These are phyloP conservation scores for Ommatoiulus sabulosus DNA, from an alignment of 2,888 invertebrate genomes.

Conservation along the genomic window DNA sequence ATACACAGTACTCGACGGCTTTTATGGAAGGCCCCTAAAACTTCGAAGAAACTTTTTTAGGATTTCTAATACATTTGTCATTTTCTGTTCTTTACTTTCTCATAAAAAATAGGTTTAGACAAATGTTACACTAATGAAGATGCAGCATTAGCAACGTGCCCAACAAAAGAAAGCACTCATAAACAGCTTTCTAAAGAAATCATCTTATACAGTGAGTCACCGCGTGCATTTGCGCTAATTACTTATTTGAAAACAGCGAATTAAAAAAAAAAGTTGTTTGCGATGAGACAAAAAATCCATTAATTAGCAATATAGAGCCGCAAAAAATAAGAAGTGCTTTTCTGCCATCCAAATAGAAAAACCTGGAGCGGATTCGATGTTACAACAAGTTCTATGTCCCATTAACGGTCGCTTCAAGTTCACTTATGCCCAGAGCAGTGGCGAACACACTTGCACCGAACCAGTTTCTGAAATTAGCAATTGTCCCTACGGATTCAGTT, in stretches of 20 bases:
- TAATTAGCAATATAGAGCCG: neutral
- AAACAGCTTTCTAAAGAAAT: conserved; percentile 68
- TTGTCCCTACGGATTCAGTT: conserved; percentile 74
- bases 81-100: conserved; percentile 20
- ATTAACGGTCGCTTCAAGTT: conserved; percentile 75
- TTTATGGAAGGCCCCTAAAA: neutral
- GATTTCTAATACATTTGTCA: neutral
- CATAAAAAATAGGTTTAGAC: conserved; percentile 69
- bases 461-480: conserved; percentile 73
- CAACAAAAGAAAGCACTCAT: conserved; percentile 68
- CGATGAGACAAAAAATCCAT: neutral
- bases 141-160: conserved; percentile 73
- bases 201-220: conserved; percentile 74
- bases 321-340: conserved; percentile 18
- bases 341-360: conserved; percentile 69
- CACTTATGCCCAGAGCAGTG: conserved; percentile 70
- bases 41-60: neutral
- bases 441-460: conserved; percentile 71
- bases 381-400: conserved; percentile 75
- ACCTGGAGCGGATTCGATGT: conserved; percentile 69
- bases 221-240: neutral
- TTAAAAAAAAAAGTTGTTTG: conserved; percentile 2
- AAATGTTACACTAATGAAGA: conserved; percentile 75
- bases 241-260: neutral
- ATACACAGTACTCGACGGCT: neutral